A percentile compares a stretch with the other conserved stretches of the same genome.
These are phyloP conservation scores for Rhegmatorhina hoffmannsi DNA, from an alignment of 2,113 vertebrate species.

Conservation along the genomic window DNA sequence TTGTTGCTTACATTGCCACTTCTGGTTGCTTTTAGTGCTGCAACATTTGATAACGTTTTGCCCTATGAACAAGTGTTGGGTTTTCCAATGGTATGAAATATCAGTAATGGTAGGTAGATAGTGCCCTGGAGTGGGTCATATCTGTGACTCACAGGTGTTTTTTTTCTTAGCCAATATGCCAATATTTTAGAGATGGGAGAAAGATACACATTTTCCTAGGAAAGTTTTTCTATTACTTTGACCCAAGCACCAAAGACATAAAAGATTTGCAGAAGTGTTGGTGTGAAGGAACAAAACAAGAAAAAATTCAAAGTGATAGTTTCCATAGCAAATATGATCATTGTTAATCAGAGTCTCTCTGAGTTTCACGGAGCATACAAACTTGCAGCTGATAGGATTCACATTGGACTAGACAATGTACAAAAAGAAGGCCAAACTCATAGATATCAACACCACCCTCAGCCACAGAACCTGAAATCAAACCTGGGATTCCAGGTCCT, in stretches of 20 bases:
- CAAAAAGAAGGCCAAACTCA: background rate
- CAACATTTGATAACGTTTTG: background rate
- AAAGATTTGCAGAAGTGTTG: background rate
- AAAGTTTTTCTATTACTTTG: background rate
- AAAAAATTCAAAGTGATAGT: background rate
- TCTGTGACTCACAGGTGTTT: background rate
- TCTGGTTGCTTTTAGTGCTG: background rate
- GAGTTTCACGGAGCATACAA: rapidly evolving
- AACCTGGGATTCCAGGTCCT: background rate
- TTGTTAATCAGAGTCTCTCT: background rate
- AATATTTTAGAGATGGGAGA: background rate
- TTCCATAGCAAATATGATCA: background rate
- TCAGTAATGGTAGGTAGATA: background rate
- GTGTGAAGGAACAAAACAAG: background rate
- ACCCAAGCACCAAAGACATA: background rate
- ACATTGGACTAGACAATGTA: background rate
- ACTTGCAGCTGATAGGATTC: background rate
- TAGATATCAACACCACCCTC: background rate
- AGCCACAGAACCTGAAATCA: background rate
- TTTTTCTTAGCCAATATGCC: background rate
- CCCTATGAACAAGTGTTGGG: background rate
- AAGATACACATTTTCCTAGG: background rate
- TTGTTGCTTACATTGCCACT: background rate
- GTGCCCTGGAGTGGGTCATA: background rate
- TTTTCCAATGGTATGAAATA: background rate